Conservation (phyloP, 2,797 vertebrate genomes). For the Loris lydekkerianus region DNA sequence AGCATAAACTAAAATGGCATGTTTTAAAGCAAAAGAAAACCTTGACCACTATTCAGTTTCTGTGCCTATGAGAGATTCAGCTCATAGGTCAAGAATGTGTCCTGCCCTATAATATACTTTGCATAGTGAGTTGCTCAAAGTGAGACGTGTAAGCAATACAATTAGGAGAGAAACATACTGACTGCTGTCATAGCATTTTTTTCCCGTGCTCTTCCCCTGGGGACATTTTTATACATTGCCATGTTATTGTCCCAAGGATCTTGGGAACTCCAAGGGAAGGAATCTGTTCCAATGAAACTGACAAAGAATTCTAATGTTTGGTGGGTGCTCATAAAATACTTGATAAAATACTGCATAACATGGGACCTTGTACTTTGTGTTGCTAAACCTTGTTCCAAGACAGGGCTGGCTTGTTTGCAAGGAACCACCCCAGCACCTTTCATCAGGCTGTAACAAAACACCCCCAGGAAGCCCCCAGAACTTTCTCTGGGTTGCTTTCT, state of each 20-base stretch:
- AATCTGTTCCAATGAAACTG: not conserved
- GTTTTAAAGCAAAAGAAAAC: conserved; percentile 40
- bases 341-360: not conserved
- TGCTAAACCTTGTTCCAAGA: not conserved
- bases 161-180: not conserved
- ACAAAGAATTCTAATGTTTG: not conserved
- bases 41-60: conserved; percentile 1
- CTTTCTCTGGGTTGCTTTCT: conserved; percentile 48
- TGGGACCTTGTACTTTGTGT: not conserved
- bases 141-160: not conserved
- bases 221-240: not conserved
- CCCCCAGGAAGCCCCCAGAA: conserved; percentile 40
- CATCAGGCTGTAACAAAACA: not conserved
- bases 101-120: not conserved
- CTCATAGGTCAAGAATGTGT: conserved; percentile 39
- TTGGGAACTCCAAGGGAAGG: not conserved
- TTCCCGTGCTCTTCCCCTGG: not conserved
- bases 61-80: not conserved
- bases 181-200: not conserved
- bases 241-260: conserved; percentile 20
- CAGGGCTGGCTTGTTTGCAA: not conserved
- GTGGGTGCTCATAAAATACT: not conserved
- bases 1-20: not conserved
- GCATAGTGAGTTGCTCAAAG: conserved; percentile 34
- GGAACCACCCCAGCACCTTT: not conserved